A percentile compares a stretch with the other conserved stretches of the same genome.
Conservation (phyloP, 2,113 vertebrate genomes). For the Rhipidura dahli region DNA sequence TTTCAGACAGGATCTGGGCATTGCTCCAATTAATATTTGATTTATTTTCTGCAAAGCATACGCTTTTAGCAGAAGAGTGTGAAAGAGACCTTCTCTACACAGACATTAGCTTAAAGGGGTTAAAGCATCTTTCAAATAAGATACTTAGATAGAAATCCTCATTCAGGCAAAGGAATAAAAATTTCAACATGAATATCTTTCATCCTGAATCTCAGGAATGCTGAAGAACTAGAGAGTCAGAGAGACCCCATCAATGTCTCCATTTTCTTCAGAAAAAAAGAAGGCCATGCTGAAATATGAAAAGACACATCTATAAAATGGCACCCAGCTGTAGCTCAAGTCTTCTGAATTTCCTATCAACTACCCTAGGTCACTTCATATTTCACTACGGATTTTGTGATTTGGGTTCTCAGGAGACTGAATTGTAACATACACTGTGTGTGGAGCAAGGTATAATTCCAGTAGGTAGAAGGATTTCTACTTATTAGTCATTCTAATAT, state of each 20-base stretch:
- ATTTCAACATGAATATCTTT: not conserved
- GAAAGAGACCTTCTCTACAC: not conserved
- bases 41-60: constrained; percentile 37
- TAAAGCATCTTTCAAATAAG: not conserved
- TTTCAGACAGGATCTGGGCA: not conserved
- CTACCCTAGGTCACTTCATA: not conserved
- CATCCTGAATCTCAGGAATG: not conserved
- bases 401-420: not conserved
- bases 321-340: not conserved
- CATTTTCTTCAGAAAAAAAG: not conserved
- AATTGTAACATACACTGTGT: not conserved
- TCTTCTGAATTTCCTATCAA: not conserved
- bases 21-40: constrained; percentile 41
- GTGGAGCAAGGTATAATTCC: not conserved
- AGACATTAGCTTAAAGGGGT: not conserved
- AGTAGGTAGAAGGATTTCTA: not conserved
- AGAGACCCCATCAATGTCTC: not conserved
- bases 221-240: not conserved
- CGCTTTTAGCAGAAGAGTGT: not conserved
- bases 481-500: not conserved
- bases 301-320: not conserved
- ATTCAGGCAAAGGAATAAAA: not conserved
- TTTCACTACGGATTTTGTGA: not conserved
- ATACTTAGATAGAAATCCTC: not conserved
- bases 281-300: not conserved